These are phyloP conservation scores for Istiophorus platypterus DNA, from an alignment of 2,113 vertebrate genomes.

Conservation along the genomic window DNA sequence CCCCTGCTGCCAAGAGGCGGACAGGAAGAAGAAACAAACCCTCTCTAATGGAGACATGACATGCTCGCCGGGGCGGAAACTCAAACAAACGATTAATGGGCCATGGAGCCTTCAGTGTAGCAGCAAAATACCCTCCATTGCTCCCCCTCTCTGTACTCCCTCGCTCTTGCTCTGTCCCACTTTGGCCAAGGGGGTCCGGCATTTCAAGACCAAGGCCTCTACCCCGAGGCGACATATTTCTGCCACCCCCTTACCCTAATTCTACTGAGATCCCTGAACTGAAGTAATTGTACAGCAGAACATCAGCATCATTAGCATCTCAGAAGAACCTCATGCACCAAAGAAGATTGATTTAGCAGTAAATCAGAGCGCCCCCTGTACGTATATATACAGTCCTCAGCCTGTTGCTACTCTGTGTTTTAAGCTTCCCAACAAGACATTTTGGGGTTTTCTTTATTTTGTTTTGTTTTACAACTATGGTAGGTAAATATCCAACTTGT, in stretches of 20 bases:
- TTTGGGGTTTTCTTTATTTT: not conserved
- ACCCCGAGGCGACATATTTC: slow-evolving; percentile 57
- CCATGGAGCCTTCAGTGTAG: slow-evolving; percentile 81
- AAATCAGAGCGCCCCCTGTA: not conserved
- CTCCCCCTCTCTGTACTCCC: slow-evolving; percentile 52
- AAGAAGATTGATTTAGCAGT: slow-evolving; percentile 1
- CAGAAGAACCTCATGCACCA: not conserved
- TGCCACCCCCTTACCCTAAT: slow-evolving; percentile 54
- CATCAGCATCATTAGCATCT: not conserved
- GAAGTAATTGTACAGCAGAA: slow-evolving; percentile 28
- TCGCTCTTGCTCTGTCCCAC: slow-evolving; percentile 62
- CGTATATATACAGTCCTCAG: not conserved
- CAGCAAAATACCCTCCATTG: slow-evolving; percentile 72
- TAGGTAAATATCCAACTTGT: slow-evolving; percentile 8
- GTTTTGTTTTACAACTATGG: not conserved
- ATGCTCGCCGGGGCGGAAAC: slow-evolving; percentile 85
- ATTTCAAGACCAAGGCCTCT: slow-evolving; percentile 72
- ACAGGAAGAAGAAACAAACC: slow-evolving; percentile 85
- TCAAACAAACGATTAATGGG: slow-evolving; percentile 89
- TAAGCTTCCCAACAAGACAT: not conserved
- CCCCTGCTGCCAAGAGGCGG: slow-evolving; percentile 85
- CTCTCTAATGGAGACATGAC: slow-evolving; percentile 88
- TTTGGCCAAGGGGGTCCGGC: slow-evolving; percentile 62
- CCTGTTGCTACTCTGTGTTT: not conserved
- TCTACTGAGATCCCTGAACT: slow-evolving; percentile 41